These are phyloP conservation scores for Mycteria americana DNA, from an alignment of 2,797 vertebrate genomes.

Conservation along the genomic window DNA sequence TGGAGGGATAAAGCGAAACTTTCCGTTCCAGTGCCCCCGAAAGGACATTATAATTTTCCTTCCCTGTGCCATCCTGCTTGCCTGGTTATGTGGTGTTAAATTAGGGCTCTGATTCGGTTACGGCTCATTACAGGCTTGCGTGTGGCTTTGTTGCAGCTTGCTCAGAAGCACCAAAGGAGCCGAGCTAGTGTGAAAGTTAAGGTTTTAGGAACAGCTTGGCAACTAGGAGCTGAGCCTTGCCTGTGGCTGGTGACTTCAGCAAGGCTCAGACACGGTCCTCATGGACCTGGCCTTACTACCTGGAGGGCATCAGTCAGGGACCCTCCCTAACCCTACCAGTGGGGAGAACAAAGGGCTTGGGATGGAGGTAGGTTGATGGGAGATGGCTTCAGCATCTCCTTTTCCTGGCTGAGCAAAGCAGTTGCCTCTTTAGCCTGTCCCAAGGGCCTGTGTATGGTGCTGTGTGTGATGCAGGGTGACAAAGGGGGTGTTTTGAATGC, in stretches of 20 bases:
- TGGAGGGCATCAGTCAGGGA: background rate
- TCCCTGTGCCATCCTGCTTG: conserved; percentile 19
- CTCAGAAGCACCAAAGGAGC: background rate
- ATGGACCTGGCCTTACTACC: background rate
- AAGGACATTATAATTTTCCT: conserved; percentile 40
- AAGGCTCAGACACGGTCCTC: background rate
- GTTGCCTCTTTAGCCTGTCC: background rate
- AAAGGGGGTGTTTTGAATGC: background rate
- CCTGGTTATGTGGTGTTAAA: conserved; percentile 56
- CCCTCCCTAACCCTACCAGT: background rate
- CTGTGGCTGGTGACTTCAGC: background rate
- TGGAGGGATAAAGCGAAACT: background rate
- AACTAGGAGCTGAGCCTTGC: background rate
- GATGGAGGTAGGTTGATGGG: background rate
- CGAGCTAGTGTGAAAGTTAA: background rate
- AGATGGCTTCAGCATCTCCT: background rate
- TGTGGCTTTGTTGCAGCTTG: background rate
- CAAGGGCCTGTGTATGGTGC: rapidly evolving
- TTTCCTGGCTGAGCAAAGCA: background rate
- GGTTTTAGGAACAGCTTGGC: background rate
- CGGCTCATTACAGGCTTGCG: background rate
- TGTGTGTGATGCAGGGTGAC: background rate
- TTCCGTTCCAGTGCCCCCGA: conserved; percentile 12
- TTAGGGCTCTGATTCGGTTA: conserved; percentile 32
- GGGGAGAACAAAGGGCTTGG: background rate